Percentiles rank a stretch among this genome's conserved stretches.
phyloP scores from a whole-genome alignment of 2,888 invertebrate genomes.

The Dynastes hyllus region DNA sequence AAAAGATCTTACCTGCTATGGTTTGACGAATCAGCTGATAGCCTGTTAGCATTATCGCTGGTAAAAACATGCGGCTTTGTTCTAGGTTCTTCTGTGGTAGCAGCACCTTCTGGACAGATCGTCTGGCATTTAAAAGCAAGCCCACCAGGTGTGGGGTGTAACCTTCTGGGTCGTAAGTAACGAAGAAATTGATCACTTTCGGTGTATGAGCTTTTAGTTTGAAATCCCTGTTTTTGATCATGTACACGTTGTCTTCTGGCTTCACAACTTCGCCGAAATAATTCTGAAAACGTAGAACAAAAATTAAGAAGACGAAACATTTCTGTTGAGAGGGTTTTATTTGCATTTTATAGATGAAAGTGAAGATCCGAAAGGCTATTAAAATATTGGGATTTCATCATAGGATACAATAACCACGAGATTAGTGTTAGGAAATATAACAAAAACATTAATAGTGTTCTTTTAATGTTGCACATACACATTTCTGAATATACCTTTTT shows the following conservation, averaged over 20 bases:
- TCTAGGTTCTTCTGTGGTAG: background rate
- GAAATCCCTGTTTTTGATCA: slow-evolving; percentile 75
- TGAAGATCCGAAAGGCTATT: no score
- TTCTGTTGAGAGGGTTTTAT: background rate
- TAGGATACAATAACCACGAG: no score
- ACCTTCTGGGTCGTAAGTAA: slow-evolving; percentile 73
- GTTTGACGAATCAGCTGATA: background rate
- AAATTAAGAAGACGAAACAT: background rate
- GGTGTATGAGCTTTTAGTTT: slow-evolving; percentile 75
- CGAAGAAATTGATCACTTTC: slow-evolving; percentile 75
- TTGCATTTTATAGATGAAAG: background rate
- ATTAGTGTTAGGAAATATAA: no score
- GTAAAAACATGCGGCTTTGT: background rate
- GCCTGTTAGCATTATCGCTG: background rate
- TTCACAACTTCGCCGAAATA: slow-evolving; percentile 75
- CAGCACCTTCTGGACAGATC: slow-evolving; percentile 70
- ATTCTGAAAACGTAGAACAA: slow-evolving; percentile 61
- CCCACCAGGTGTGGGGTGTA: slow-evolving; percentile 72
- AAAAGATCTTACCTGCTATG: background rate
- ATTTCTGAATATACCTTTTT: background rate
- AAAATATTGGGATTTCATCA: no score
- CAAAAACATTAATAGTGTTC: no score
- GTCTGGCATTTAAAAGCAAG: slow-evolving; percentile 75
- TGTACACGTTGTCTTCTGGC: slow-evolving; percentile 75
- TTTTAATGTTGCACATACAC: background rate